Conservation (phyloP, 2,797 vertebrate genomes). For the Poecilia wingei region DNA sequence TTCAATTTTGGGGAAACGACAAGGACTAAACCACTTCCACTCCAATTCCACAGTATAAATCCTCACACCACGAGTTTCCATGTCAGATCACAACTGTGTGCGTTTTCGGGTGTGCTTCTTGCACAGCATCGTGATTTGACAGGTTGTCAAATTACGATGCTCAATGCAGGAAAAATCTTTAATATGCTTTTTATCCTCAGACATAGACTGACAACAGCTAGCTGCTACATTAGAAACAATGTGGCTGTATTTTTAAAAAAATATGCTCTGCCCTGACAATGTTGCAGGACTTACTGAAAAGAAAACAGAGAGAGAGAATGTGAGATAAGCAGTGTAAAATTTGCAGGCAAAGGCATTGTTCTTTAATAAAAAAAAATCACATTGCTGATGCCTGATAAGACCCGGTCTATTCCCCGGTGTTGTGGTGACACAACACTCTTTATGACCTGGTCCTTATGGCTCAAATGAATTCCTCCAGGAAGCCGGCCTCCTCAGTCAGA, state of each 20-base stretch:
- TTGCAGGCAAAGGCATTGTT: neutral
- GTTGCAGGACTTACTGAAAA: neutral
- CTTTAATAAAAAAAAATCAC: constrained; percentile 12
- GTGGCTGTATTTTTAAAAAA: neutral
- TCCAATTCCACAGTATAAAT: no score
- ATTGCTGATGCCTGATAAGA: constrained; percentile 13
- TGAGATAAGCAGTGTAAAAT: neutral
- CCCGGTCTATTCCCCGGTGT: neutral
- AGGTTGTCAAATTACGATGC: neutral
- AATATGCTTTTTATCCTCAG: neutral
- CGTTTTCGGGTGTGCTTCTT: no score
- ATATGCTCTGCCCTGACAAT: neutral
- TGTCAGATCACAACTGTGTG: no score
- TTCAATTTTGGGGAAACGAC: no score
- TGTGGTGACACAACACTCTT: constrained; percentile 3
- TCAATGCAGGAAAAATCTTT: neutral
- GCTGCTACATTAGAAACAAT: constrained; percentile 6
- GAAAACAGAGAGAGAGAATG: neutral
- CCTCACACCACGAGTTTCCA: no score
- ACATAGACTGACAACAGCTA: constrained; percentile 1
- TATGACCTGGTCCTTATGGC: constrained; percentile 3
- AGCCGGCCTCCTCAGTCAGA: constrained; percentile 45
- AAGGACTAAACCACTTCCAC: no score
- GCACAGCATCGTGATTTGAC: no score
- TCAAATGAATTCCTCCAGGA: constrained; percentile 29